phyloP scores from a whole-genome alignment of 2,888 invertebrate species.

The Drosophila cracens region DNA sequence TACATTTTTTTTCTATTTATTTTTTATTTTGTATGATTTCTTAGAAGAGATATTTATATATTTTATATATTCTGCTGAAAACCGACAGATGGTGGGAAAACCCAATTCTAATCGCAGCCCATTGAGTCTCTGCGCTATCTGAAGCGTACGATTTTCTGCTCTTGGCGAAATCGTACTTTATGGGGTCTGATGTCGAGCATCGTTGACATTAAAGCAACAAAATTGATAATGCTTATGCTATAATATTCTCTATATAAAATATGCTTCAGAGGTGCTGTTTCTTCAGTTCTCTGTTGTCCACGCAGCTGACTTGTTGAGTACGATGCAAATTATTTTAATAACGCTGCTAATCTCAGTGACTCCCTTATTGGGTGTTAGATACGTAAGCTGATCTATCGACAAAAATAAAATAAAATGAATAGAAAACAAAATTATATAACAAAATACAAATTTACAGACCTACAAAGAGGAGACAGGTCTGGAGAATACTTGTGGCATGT shows the following conservation, averaged over 20 bases:
- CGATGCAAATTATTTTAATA: neutral
- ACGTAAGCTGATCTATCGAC: neutral
- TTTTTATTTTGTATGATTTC: no score
- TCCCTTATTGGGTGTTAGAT: neutral
- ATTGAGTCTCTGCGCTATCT: no score
- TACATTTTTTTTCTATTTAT: no score
- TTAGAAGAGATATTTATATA: no score
- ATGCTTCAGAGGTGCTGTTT: neutral
- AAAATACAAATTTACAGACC: neutral
- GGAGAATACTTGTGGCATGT: neutral
- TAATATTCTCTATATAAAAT: neutral
- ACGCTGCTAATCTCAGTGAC: neutral
- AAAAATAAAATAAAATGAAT: neutral
- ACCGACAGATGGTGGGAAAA: no score
- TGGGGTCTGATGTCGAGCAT: neutral
- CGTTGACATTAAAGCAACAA: neutral
- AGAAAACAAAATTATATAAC: neutral
- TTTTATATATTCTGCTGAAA: no score
- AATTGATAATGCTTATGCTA: neutral
- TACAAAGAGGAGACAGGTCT: accelerated
- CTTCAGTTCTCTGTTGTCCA: neutral
- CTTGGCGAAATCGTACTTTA: neutral
- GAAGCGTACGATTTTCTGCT: no score
- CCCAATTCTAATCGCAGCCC: no score
- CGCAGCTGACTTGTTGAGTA: neutral